Evolutionary conservation across 2,113 vertebrate genomes (phyloP).

Genomic region (Brachyhypopomus gauderio): DNA sequence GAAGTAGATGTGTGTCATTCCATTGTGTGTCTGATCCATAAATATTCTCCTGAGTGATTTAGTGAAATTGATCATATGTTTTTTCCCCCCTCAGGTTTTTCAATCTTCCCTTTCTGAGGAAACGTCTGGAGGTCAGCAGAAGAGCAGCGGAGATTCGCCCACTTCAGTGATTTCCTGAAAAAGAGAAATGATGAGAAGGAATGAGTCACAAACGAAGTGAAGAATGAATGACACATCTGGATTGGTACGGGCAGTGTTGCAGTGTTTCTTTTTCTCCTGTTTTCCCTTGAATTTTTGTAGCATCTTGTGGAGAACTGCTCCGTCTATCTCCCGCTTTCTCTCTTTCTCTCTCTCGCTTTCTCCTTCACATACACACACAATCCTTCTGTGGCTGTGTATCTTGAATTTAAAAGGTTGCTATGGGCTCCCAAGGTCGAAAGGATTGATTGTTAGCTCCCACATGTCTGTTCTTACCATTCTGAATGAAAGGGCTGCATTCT

Average conservation of each 20-base stretch:
- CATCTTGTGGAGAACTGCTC: constrained; percentile 34
- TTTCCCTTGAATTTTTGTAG: constrained; percentile 37
- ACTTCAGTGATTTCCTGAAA: constrained; percentile 71
- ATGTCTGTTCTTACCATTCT: constrained; percentile 47
- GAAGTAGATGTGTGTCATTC: constrained; percentile 28
- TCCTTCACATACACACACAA: not conserved
- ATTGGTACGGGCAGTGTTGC: constrained; percentile 57
- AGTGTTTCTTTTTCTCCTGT: constrained; percentile 46
- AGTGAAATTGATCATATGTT: constrained; percentile 60
- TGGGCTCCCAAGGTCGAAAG: constrained; percentile 65
- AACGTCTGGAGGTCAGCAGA: constrained; percentile 65
- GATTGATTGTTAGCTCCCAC: constrained; percentile 50
- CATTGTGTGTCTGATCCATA: constrained; percentile 36
- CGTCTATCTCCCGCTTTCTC: constrained; percentile 32
- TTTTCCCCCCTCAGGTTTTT: constrained; percentile 60
- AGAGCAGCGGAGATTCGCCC: constrained; percentile 65
- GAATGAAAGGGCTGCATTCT: constrained; percentile 45
- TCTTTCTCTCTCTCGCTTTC: not conserved
- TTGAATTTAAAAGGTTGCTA: constrained; percentile 63
- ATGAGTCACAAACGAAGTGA: constrained; percentile 46
- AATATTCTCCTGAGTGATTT: constrained; percentile 49
- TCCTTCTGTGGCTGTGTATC: constrained; percentile 22
- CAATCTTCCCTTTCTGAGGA: constrained; percentile 64
- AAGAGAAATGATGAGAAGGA: constrained; percentile 66
- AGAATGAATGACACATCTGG: constrained; percentile 55